phyloP scores from a whole-genome alignment of 23 tunicate species.

The Ascidia mentula region DNA sequence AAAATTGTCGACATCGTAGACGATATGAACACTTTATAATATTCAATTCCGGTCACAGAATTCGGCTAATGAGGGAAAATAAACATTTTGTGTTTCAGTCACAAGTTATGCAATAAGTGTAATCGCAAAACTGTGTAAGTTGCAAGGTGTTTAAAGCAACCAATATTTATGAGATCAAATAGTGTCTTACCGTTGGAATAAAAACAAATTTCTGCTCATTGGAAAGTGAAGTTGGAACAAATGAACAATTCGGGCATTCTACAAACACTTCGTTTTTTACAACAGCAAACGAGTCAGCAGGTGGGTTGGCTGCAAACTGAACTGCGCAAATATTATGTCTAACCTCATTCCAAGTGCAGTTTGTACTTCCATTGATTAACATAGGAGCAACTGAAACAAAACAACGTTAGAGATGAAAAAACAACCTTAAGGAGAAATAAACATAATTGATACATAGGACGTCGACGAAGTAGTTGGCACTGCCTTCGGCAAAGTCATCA shows the following conservation, averaged over 20 bases:
- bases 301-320: background rate
- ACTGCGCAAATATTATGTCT: background rate
- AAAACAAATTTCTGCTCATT: background rate
- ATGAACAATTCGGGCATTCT: background rate
- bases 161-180: no score
- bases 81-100: no score
- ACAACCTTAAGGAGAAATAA: background rate
- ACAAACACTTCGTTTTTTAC: background rate
- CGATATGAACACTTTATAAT: no score
- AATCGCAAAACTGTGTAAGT: no score
- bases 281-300: background rate
- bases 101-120: no score
- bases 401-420: no score
- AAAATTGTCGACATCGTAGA: no score
- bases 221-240: background rate
- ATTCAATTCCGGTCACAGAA: no score
- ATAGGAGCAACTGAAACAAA: background rate
- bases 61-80: no score
- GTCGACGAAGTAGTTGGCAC: background rate
- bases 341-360: background rate
- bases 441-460: background rate
- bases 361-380: background rate
- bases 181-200: background rate
- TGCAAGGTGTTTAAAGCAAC: no score
- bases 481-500: background rate